These are phyloP conservation scores for Antheraea pernyi DNA, from an alignment of 1,140 invertebrate species.

Conservation along the genomic window DNA sequence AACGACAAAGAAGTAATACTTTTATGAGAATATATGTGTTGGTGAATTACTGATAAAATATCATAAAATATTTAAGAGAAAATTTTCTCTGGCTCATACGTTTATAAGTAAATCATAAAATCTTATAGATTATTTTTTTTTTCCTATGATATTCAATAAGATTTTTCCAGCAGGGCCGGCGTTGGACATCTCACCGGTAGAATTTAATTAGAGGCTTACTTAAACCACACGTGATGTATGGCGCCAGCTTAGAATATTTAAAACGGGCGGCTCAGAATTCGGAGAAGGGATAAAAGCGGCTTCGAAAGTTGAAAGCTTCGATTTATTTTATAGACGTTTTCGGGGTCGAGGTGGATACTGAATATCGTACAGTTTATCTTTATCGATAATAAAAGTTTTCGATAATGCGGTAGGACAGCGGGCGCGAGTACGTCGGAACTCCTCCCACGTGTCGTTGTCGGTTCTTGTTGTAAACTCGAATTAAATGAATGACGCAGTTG, in stretches of 20 bases:
- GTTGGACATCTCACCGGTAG: slow-evolving; percentile 42
- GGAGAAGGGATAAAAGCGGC: slow-evolving; percentile 57
- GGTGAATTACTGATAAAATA: too few relatives aligned
- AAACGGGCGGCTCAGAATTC: slow-evolving; percentile 40
- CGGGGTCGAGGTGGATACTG: slow-evolving; percentile 29
- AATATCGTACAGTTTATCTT: slow-evolving; percentile 46
- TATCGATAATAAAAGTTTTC: slow-evolving; percentile 51
- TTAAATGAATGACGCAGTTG: slow-evolving; percentile 72
- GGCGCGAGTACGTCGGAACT: slow-evolving; percentile 39
- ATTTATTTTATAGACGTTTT: slow-evolving; percentile 62
- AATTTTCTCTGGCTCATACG: too few relatives aligned
- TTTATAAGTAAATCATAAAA: too few relatives aligned
- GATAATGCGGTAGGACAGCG: slow-evolving; percentile 30
- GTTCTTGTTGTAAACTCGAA: slow-evolving; percentile 72
- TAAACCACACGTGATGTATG: slow-evolving; percentile 68
- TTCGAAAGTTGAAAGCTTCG: slow-evolving; percentile 42
- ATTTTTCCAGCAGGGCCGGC: too few relatives aligned
- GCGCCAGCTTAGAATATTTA: slow-evolving; percentile 54
- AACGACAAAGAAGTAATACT: too few relatives aligned
- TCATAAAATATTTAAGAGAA: too few relatives aligned
- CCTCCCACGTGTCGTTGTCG: slow-evolving; percentile 55
- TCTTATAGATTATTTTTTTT: too few relatives aligned
- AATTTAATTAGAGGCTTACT: slow-evolving; percentile 68
- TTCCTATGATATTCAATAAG: too few relatives aligned
- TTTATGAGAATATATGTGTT: too few relatives aligned